phyloP scores from a whole-genome alignment of 2,113 vertebrate species.

The Embiotoca jacksoni region DNA sequence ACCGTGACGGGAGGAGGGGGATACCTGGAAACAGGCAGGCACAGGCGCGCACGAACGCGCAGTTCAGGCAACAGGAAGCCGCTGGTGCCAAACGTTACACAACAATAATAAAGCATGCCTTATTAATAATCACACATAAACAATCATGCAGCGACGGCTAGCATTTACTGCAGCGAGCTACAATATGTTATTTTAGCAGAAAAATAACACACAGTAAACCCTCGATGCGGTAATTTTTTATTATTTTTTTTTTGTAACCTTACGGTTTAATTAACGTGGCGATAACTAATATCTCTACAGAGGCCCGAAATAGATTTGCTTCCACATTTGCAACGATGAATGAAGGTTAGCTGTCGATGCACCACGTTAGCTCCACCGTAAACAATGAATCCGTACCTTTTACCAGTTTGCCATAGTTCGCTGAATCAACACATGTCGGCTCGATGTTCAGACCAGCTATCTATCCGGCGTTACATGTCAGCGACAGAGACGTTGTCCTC shows the following conservation, averaged over 20 bases:
- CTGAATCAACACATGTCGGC: conserved; percentile 24
- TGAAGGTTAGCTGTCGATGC: conserved; percentile 6
- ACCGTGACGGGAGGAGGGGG: conserved; percentile 9
- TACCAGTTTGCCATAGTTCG: conserved; percentile 12
- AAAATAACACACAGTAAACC: neutral
- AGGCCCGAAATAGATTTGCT: no score
- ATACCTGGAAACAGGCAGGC: conserved; percentile 54
- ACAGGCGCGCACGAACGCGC: no score
- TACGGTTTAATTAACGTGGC: neutral
- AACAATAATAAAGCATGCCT: neutral
- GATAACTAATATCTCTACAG: no score
- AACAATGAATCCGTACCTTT: conserved; percentile 13
- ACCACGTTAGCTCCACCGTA: conserved; percentile 10
- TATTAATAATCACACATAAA: neutral
- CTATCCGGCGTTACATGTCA: conserved; percentile 3
- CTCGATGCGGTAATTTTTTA: no score
- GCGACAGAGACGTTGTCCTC: conserved; percentile 1
- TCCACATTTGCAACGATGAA: conserved; percentile 25
- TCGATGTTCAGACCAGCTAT: neutral
- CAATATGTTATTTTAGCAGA: neutral
- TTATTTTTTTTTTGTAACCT: neutral
- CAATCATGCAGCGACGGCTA: no score
- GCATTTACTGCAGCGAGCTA: neutral
- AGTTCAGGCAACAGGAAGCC: neutral
- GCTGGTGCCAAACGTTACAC: conserved; percentile 23